Base-by-base conservation (phyloP, 2,888 invertebrate species). In the Plusia festucae region DNA sequence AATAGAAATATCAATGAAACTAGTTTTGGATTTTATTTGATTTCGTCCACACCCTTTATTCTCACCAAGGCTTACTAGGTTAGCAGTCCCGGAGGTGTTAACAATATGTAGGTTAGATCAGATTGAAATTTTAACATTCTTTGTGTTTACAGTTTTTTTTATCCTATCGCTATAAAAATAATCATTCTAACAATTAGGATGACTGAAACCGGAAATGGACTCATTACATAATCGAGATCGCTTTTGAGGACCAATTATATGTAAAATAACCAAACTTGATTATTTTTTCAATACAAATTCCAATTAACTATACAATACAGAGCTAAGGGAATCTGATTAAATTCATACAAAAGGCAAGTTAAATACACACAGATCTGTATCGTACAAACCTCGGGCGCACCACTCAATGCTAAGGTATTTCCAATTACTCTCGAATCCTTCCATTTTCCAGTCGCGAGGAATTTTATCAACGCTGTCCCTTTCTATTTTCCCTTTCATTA, bases 341-440 rank as follows among this genome's bases (percentile, higher is more conserved):
- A 90, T 88, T 87, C 88, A 89, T 88, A 92, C 92, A 93, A 93
- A 91, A 90, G 91, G 78, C 87, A 86, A 87, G 89, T 89, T 89
- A 90, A 89, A 89, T 90, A 91, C 88, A 84, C 88, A 66, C 78
- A 85, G 86, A 85, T 88, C 87, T 89, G 90, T 89, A 88, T 91
- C 89, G 86, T 83, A 49, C 20, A 81, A 84, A 92, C 91, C 93
- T 91, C 93, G 86, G 89, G 62, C 68, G 83, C 89, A 83, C 87
- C 89, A 90, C 90, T 93, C 92, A 91, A 93, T 92, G 90, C 88
- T 81, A 88, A 92, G 94, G 95, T 93, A 95, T 95, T 95, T 95
- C 92, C 95, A 95, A 95, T 95, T 95, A 95, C 93, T 92, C 91
- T 90, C 88, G 90, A 93, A 94, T 93, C 93, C 93, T 91, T 90